A percentile compares a stretch with the other conserved stretches of the same genome.
These are phyloP conservation scores for Crenichthys baileyi DNA, from an alignment of 2,797 vertebrate genomes.

Conservation along the genomic window DNA sequence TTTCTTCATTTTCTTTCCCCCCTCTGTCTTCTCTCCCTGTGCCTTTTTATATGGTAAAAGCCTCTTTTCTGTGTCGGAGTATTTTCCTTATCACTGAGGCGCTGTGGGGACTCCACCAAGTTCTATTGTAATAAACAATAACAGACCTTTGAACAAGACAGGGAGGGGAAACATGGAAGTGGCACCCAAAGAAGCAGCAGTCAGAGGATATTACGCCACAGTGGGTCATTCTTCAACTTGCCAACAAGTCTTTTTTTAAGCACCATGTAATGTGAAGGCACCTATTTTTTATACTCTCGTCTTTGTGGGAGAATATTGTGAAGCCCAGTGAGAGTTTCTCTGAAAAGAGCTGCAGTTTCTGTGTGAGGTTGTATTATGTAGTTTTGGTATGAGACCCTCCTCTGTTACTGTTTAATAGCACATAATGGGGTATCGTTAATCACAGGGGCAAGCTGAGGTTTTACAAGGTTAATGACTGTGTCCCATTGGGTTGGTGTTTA, in stretches of 20 bases:
- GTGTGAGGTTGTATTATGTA: conserved; percentile 24
- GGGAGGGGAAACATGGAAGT: conserved; percentile 64
- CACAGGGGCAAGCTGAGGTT: conserved; percentile 64
- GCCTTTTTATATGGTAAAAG: conserved; percentile 72
- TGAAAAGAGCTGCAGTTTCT: conserved; percentile 15
- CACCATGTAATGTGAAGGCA: conserved; percentile 11
- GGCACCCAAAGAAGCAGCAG: conserved; percentile 49
- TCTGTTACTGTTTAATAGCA: conserved; percentile 60
- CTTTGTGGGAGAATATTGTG: conserved; percentile 15
- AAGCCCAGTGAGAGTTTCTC: conserved; percentile 25
- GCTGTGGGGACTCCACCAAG: conserved; percentile 56
- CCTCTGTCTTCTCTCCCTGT: conserved; percentile 34
- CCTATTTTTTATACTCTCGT: not conserved
- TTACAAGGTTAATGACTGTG: conserved; percentile 77
- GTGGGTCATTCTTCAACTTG: conserved; percentile 44
- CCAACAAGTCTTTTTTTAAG: conserved; percentile 31
- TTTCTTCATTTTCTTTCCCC: conserved; percentile 30
- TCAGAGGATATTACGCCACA: conserved; percentile 54
- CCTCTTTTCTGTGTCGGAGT: conserved; percentile 59
- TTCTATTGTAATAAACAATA: conserved; percentile 72
- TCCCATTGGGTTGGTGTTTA: conserved; percentile 71
- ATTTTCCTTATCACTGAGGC: conserved; percentile 66
- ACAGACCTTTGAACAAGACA: conserved; percentile 60
- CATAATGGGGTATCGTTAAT: conserved; percentile 77
- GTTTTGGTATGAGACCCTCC: conserved; percentile 46